Evolutionary conservation across 2,113 vertebrate genomes (phyloP).

Genomic region (Thymallus thymallus): DNA sequence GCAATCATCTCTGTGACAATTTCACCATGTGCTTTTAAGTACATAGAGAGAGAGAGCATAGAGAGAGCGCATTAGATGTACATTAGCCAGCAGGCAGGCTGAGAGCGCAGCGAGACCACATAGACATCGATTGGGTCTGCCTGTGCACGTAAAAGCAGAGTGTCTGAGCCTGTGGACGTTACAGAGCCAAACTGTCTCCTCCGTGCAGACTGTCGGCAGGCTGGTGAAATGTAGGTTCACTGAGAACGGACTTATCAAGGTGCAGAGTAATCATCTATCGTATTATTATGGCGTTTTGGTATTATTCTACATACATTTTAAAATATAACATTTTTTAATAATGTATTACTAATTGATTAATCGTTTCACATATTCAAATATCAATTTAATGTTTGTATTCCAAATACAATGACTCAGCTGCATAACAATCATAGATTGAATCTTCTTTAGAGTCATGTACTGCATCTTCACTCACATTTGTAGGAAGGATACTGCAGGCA

Average conservation of each 20-base stretch:
- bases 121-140: conserved; percentile 51
- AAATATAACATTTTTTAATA: no score
- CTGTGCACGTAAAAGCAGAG: conserved; percentile 14
- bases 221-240: conserved; percentile 16
- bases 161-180: conserved; percentile 45
- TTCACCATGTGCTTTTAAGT: conserved; percentile 39
- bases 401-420: no score
- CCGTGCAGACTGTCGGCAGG: conserved; percentile 3
- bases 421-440: no score
- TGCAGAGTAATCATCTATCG: background rate
- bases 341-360: no score
- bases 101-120: conserved; percentile 4
- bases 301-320: no score
- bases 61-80: conserved; percentile 53
- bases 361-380: no score
- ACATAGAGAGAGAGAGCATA: conserved; percentile 20
- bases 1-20: conserved; percentile 44
- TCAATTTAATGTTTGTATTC: no score
- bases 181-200: conserved; percentile 22
- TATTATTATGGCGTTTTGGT: background rate
- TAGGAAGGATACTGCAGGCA: no score
- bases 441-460: no score
- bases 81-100: conserved; percentile 56
- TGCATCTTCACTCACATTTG: no score
- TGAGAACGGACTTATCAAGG: conserved; percentile 25